These are phyloP conservation scores for Otolemur garnettii DNA, from an alignment of 2,113 vertebrate genomes.

Conservation along the genomic window DNA sequence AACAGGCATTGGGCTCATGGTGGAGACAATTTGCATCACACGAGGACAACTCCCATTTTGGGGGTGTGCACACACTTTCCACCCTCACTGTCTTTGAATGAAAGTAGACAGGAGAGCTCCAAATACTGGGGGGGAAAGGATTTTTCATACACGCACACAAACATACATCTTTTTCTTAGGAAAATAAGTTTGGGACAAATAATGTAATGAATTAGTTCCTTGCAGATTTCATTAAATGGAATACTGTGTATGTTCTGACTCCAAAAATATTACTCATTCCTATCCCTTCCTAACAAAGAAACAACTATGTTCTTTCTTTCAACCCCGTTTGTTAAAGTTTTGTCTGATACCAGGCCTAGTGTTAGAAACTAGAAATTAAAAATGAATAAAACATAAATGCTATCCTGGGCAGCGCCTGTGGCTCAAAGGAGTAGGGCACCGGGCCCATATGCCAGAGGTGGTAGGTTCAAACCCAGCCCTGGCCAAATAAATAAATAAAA, in stretches of 20 bases:
- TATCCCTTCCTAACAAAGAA: slow-evolving; percentile 25
- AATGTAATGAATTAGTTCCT: slow-evolving; percentile 7
- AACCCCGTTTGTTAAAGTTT: slow-evolving; percentile 7
- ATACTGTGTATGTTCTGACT: not conserved
- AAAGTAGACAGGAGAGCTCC: not conserved
- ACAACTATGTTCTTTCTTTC: not conserved
- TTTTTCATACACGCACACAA: not conserved
- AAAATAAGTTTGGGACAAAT: slow-evolving; percentile 55
- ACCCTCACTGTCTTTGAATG: not conserved
- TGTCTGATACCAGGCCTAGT: not conserved
- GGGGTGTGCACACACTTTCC: not conserved
- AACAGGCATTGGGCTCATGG: not conserved
- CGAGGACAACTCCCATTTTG: not conserved
- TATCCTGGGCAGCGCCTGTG: not conserved
- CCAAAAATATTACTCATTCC: slow-evolving; percentile 8
- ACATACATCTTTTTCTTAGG: slow-evolving; percentile 1
- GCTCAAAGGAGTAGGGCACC: no score
- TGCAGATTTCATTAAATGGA: slow-evolving; percentile 32
- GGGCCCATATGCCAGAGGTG: no score
- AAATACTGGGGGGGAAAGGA: not conserved
- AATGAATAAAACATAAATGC: not conserved
- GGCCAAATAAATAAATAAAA: not conserved
- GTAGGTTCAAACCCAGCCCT: no score
- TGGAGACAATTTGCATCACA: not conserved
- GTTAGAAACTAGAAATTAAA: slow-evolving; percentile 7